phyloP scores from a whole-genome alignment of 2,113 vertebrate genomes.

The Anthoscopus minutus region DNA sequence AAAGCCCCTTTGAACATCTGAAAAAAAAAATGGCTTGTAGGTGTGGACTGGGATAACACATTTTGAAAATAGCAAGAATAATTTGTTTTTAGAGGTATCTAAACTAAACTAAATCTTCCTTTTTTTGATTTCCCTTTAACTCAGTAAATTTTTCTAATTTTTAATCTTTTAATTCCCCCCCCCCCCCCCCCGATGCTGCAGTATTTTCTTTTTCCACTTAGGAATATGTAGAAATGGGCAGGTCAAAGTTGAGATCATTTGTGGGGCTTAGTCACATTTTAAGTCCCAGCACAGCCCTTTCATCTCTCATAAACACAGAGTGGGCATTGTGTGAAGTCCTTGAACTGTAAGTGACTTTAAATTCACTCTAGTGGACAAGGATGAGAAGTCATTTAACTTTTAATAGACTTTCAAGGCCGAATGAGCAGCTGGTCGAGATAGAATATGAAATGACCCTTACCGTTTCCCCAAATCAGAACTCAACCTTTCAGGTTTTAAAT shows the following conservation, averaged over 20 bases:
- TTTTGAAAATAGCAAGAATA: background rate
- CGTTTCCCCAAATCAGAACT: slow-evolving; percentile 16
- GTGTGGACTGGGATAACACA: background rate
- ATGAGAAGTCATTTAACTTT: slow-evolving; percentile 53
- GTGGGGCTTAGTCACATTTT: slow-evolving; percentile 21
- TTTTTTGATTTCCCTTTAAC: slow-evolving; percentile 24
- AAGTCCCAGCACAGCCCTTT: slow-evolving; percentile 41
- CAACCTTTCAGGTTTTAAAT: slow-evolving; percentile 18
- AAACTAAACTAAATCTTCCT: background rate
- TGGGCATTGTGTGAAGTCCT: slow-evolving; percentile 48
- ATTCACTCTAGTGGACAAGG: slow-evolving; percentile 45
- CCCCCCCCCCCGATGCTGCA: background rate
- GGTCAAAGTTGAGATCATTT: slow-evolving; percentile 58
- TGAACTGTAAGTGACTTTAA: slow-evolving; percentile 61
- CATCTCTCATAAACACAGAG: slow-evolving; percentile 41
- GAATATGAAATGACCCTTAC: slow-evolving; percentile 29
- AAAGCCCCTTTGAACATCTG: background rate
- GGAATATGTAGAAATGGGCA: slow-evolving; percentile 53
- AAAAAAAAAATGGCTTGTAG: background rate
- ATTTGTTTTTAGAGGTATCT: background rate
- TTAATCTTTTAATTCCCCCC: background rate
- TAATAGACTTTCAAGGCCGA: slow-evolving; percentile 46
- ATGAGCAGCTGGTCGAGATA: slow-evolving; percentile 24
- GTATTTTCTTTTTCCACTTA: slow-evolving; percentile 17
- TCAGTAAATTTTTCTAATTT: slow-evolving; percentile 10